Evolutionary conservation across 2,888 invertebrate species (phyloP).

Genomic region (Drosophila neoperkinsi): DNA sequence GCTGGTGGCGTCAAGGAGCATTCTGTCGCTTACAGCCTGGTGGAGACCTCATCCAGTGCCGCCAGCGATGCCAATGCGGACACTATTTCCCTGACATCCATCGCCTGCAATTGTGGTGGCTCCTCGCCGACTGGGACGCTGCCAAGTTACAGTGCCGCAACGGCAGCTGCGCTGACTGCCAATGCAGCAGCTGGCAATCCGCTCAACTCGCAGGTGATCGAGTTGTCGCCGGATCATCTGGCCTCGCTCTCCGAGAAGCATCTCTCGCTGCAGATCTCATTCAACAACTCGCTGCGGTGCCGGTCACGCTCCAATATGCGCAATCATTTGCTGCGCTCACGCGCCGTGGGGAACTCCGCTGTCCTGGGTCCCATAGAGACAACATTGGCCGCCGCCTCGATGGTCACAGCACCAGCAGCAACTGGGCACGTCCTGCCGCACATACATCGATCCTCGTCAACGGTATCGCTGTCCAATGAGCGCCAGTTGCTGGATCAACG

Average conservation of each 20-base stretch:
- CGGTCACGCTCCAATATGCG: conserved; percentile 77
- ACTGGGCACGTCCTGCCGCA: conserved; percentile 58
- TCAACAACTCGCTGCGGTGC: conserved; percentile 79
- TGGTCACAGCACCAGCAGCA: conserved; percentile 4
- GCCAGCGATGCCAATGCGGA: conserved; percentile 57
- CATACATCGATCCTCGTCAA: conserved; percentile 82
- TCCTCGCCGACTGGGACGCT: conserved; percentile 52
- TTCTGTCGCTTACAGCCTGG: conserved; percentile 67
- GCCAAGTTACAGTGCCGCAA: conserved; percentile 67
- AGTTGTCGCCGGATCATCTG: conserved; percentile 84
- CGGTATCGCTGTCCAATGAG: conserved; percentile 75
- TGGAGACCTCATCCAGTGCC: conserved; percentile 48
- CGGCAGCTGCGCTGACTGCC: conserved; percentile 49
- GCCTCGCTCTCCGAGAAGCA: conserved; percentile 83
- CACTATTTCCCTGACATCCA: conserved; percentile 73
- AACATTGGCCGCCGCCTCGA: conserved; percentile 15
- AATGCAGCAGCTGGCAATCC: conserved; percentile 31
- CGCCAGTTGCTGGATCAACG: conserved; percentile 75
- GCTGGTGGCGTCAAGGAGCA: conserved; percentile 56
- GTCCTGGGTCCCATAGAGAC: conserved; percentile 56
- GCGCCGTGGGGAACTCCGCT: conserved; percentile 66
- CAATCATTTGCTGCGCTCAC: conserved; percentile 82
- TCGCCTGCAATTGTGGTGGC: conserved; percentile 79
- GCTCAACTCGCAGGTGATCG: conserved; percentile 78
- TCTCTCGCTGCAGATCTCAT: conserved; percentile 84